Conservation (phyloP, 2,888 invertebrate species). For the Drosophila aldrichi region DNA sequence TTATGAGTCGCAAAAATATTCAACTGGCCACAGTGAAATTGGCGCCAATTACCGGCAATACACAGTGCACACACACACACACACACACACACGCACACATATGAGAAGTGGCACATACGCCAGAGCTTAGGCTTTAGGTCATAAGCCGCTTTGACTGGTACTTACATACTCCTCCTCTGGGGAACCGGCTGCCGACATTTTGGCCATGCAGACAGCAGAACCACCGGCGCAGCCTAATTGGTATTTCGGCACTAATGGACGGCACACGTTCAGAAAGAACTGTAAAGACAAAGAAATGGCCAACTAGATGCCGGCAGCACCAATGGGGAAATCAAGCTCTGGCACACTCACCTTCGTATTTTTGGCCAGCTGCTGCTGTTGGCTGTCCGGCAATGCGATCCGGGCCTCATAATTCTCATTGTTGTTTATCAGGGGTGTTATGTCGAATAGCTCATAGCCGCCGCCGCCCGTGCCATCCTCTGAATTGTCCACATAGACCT, state of each 20-base stretch:
- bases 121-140: conserved; percentile 43
- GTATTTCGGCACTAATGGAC: conserved; percentile 84
- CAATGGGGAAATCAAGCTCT: conserved; percentile 63
- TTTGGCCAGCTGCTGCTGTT: conserved; percentile 74
- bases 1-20: conserved; percentile 37
- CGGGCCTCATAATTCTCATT: conserved; percentile 84
- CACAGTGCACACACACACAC: conserved; percentile 17
- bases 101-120: conserved; percentile 28
- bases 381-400: conserved; percentile 74
- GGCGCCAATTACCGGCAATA: conserved; percentile 46
- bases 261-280: conserved; percentile 85
- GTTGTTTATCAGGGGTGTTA: conserved; percentile 84
- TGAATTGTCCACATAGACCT: conserved; percentile 72
- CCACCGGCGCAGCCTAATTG: conserved; percentile 84
- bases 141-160: conserved; percentile 71
- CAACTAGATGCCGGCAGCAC: conserved; percentile 37
- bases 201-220: conserved; percentile 84
- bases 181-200: conserved; percentile 74
- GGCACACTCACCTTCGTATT: conserved; percentile 78
- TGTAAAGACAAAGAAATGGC: conserved; percentile 56
- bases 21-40: conserved; percentile 36
- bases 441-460: conserved; percentile 77
- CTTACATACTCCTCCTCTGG: conserved; percentile 84
- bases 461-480: conserved; percentile 65
- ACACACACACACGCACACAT: conserved; percentile 7